Evolutionary conservation across 2,888 invertebrate genomes (phyloP), one percentile per base, ranked within the genome.

Genomic region (Caenorhabditis wallacei): DNA sequence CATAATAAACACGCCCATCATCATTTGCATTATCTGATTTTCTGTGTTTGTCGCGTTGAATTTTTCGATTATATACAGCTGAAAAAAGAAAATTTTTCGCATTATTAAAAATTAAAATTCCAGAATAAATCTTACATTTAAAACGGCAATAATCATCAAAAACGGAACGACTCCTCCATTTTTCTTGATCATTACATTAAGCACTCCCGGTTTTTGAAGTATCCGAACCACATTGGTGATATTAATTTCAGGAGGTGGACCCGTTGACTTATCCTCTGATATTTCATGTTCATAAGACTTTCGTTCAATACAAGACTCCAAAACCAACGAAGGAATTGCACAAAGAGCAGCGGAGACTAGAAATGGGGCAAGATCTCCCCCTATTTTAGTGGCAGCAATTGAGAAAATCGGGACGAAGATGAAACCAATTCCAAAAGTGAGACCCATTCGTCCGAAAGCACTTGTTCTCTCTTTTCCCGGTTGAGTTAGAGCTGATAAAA

Each of bases 391-490:
- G 40, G 78, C 78, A 22, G 78, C 78, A 22, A 78, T 78, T n/a
- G 78, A 78, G 24, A 78, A 78, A 8, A 78, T 72, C 1, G 80
- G 71, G 0, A 80, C 71, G 26, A 82, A 78, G 3, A 82, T 82
- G 57, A 82, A 82, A 2, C 82, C 82, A 18, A 82, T 78, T 48
- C 71, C 90, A 71, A 90, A 90, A 7, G 87, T 87, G 8, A 90
- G 79, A 24, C 89, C 90, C 85, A 90, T 82, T 43, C 88, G 51
- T 13, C 89, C 86, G 57, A 90, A 90, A 2, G 89, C 89, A 24
- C 80, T 87, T 4, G 90, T 90, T 53, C 90, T 80, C 43, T 90
- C 87, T 54, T 88, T 81, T 69, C 90, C 90, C 0, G 89, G 88
- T 46, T 70, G 69, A 1, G 90, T 90, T 24, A 89, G 54, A 0